phyloP scores from a whole-genome alignment of 2,888 invertebrate species.

The Oscheius sp. region DNA sequence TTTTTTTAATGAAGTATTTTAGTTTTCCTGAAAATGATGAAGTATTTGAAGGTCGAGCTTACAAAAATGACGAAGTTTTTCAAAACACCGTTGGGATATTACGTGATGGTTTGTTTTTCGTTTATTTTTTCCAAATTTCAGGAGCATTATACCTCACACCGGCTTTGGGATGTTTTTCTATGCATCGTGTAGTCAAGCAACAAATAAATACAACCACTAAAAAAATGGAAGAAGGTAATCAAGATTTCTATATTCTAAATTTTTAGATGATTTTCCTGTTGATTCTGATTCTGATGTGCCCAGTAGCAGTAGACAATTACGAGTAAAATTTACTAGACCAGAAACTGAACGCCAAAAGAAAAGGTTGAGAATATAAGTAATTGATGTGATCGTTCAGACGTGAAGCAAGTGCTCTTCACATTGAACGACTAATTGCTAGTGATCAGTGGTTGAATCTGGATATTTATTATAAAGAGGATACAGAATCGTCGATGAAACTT shows the following conservation, averaged over 20 bases:
- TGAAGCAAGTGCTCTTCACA: conserved; percentile 46
- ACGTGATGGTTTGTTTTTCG: conserved; percentile 34
- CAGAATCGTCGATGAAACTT: conserved; percentile 15
- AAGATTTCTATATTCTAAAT: background rate
- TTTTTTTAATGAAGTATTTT: background rate
- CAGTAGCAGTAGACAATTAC: conserved; percentile 31
- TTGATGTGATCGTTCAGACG: conserved; percentile 16
- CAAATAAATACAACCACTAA: conserved; percentile 7
- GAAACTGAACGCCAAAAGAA: conserved; percentile 56
- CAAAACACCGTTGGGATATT: conserved; percentile 38
- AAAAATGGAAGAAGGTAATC: conserved; percentile 29
- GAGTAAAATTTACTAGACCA: conserved; percentile 48
- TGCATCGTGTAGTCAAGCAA: conserved; percentile 42
- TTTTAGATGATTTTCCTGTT: conserved; percentile 1
- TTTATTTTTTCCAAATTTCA: too few relatives aligned
- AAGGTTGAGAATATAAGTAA: conserved; percentile 3
- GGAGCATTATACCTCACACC: conserved; percentile 39
- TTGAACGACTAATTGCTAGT: conserved; percentile 46
- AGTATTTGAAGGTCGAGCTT: conserved; percentile 48
- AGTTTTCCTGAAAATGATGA: conserved; percentile 37
- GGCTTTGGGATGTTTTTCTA: conserved; percentile 42
- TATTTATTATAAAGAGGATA: conserved; percentile 37
- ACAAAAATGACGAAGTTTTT: conserved; percentile 34
- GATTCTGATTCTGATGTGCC: conserved; percentile 28
- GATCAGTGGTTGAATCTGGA: conserved; percentile 51